Conservation (phyloP, 37 sponge, comb jelly and placozoan genomes). For the Chondrosia reniformis region DNA sequence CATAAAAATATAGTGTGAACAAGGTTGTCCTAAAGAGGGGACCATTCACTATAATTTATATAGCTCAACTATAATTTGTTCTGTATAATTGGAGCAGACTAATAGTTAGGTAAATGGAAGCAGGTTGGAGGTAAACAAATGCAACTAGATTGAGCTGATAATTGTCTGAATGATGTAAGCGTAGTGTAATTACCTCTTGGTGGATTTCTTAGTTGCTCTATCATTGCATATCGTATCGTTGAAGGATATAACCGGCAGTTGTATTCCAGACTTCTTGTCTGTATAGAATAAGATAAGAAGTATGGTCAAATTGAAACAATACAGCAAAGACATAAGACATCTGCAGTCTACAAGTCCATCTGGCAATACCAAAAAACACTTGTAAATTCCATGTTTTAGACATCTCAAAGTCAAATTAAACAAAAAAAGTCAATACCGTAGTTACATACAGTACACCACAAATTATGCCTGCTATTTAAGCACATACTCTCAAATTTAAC, state of each 20-base stretch:
- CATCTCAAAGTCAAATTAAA: no score
- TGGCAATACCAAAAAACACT: background rate
- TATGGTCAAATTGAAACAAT: background rate
- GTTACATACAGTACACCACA: no score
- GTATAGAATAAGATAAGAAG: background rate
- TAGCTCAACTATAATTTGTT: no score
- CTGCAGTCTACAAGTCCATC: background rate
- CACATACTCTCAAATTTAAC: no score
- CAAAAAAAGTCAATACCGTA: no score
- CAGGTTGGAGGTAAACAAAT: background rate
- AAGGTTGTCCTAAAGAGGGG: background rate
- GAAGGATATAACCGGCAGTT: slow-evolving; percentile 68
- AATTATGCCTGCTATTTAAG: no score
- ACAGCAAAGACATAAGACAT: no score
- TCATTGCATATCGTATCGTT: slow-evolving; percentile 81
- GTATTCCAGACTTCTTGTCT: slow-evolving; percentile 63
- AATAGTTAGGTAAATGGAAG: background rate
- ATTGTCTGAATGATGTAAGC: background rate
- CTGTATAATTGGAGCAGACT: no score
- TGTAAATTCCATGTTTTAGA: background rate
- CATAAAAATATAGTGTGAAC: no score
- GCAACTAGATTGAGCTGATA: background rate
- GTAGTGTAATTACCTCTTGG: slow-evolving; percentile 46
- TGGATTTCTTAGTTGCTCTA: slow-evolving; percentile 77
- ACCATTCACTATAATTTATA: background rate